Evolutionary conservation across 2,888 invertebrate genomes (phyloP).

Genomic region (Incurvaria masculella): DNA sequence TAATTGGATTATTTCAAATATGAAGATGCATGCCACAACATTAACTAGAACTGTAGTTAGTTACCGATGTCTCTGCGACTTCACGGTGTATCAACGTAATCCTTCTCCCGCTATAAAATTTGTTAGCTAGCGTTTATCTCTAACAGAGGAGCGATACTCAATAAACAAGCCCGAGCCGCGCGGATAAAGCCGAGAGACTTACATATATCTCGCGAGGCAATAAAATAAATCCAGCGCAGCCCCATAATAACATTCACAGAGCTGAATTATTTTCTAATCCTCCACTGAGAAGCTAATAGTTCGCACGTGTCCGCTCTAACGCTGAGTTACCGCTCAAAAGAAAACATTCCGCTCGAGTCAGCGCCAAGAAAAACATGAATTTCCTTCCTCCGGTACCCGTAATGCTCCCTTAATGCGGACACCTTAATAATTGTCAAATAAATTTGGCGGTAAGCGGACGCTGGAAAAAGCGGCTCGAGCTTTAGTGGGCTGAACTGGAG

Average conservation of each 20-base stretch:
- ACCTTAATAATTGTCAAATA: slow-evolving; percentile 56
- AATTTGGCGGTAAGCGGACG: slow-evolving; percentile 32
- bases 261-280: slow-evolving; percentile 57
- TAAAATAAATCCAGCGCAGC: slow-evolving; percentile 51
- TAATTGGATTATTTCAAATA: no score
- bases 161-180: slow-evolving; percentile 42
- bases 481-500: slow-evolving; percentile 17
- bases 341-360: slow-evolving; percentile 29
- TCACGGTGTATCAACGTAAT: no score
- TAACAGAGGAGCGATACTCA: slow-evolving; percentile 24
- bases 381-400: slow-evolving; percentile 35
- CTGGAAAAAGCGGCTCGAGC: slow-evolving; percentile 36
- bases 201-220: slow-evolving; percentile 44
- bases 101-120: slow-evolving; percentile 40
- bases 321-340: slow-evolving; percentile 36
- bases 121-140: slow-evolving; percentile 35
- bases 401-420: slow-evolving; percentile 50
- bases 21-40: no score
- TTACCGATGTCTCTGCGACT: no score
- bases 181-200: slow-evolving; percentile 46
- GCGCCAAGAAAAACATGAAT: slow-evolving; percentile 50
- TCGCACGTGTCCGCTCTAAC: slow-evolving; percentile 48
- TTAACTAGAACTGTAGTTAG: no score
- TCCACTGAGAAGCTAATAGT: slow-evolving; percentile 50
- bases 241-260: slow-evolving; percentile 53